A percentile compares a stretch with the other conserved stretches of the same genome.
Conservation (phyloP, 2,888 invertebrate genomes). For the Arenicola marina region DNA sequence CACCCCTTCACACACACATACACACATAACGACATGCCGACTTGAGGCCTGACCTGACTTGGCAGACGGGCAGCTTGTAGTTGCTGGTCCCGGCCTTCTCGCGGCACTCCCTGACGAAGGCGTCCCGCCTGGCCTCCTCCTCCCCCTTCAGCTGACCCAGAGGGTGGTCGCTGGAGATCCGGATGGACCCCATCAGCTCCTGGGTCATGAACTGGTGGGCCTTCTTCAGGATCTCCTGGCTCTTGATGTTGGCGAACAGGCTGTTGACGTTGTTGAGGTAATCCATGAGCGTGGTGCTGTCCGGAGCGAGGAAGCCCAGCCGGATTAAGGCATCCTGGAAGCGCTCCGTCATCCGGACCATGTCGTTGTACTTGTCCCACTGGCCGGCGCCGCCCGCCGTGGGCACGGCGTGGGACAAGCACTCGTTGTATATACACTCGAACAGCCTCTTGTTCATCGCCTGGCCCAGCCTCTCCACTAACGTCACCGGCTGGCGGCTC, state of each 20-base stretch:
- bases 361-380: constrained; percentile 25
- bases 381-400: constrained; percentile 13
- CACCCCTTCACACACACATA: too few relatives aligned
- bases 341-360: constrained; percentile 23
- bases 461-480: constrained; percentile 20
- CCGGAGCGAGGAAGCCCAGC: constrained; percentile 20
- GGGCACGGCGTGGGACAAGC: constrained; percentile 27
- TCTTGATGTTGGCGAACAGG: constrained; percentile 32
- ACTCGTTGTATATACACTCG: constrained; percentile 31
- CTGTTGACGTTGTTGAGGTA: constrained; percentile 34
- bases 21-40: too few relatives aligned
- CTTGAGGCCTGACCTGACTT: constrained; percentile 31
- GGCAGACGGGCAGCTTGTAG: constrained; percentile 28
- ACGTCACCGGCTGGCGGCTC: not conserved
- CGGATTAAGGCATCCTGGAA: constrained; percentile 25
- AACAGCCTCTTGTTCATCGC: constrained; percentile 23
- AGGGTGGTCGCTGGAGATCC: constrained; percentile 25
- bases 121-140: not conserved
- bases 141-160: constrained; percentile 10
- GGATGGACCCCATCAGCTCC: constrained; percentile 18
- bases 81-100: constrained; percentile 18
- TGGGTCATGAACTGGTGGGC: constrained; percentile 30
- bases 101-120: constrained; percentile 22
- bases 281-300: constrained; percentile 26
- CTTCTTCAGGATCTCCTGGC: constrained; percentile 26